Evolutionary conservation across 1,140 invertebrate species (phyloP).

Genomic region (Homarus americanus): DNA sequence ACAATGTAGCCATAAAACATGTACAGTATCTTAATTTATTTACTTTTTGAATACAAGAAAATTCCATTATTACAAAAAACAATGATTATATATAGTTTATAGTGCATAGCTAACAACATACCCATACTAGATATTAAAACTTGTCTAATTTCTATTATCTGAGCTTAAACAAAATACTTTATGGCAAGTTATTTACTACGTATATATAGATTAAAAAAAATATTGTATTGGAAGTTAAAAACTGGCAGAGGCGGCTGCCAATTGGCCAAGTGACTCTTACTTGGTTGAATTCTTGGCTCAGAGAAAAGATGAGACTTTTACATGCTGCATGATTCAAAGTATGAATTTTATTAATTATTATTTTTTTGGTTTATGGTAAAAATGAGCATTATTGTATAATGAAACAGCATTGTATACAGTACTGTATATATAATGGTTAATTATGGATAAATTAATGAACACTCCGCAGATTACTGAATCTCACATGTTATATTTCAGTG

Average conservation of each 20-base stretch:
- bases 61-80: not conserved
- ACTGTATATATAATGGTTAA: not conserved
- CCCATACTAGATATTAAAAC: not conserved
- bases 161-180: not conserved
- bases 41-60: not conserved
- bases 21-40: too few relatives aligned
- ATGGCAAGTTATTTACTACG: not conserved
- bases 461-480: conserved; percentile 4
- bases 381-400: too few relatives aligned
- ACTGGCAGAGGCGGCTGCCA: too few relatives aligned
- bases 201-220: not conserved
- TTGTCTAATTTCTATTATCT: not conserved
- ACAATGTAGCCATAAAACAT: too few relatives aligned
- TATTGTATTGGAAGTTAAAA: too few relatives aligned
- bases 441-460: not conserved
- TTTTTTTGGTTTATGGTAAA: too few relatives aligned
- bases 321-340: too few relatives aligned
- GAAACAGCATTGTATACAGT: too few relatives aligned
- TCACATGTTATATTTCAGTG: not conserved
- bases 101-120: not conserved
- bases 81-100: not conserved
- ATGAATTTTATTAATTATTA: too few relatives aligned
- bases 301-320: too few relatives aligned
- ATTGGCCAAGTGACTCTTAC: too few relatives aligned
- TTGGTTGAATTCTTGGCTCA: too few relatives aligned